Base-by-base conservation (phyloP, 2,797 vertebrate genomes). In the Alectoris magna region DNA sequence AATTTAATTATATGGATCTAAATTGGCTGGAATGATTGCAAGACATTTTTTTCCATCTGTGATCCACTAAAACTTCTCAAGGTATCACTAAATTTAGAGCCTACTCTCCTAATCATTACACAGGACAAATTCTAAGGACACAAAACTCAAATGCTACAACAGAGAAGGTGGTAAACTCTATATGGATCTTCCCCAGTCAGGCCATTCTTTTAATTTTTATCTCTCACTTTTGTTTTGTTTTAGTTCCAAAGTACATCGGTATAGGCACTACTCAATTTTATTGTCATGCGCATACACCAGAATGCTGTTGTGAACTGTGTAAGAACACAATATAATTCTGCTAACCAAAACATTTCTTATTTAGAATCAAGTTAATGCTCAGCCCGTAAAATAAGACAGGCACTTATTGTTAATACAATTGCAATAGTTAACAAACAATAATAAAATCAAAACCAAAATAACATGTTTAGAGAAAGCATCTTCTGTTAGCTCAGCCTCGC, bases 321-420 rank as follows among this genome's bases (percentile, higher is more conserved):
- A 70, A 67, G 18, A 76, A 38, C 14, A 58, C 14, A 88, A 29
- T 26, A 73, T 41, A 77, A 67, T 87, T 88, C 36, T 81, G 15
- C 11, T 76, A 79, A 81, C 51, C 41, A 75, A 78, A 93, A 64
- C 14, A 79, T 92, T 86, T 88, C 31, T 78, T 87, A 48, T 41
- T 84, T 56, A 72, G 66, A 93, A 80, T 23, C 34, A 89, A 29
- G 41, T 59, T 88, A 76, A 84, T 2, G 3, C 5, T 88, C 41
- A 89, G 23, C 6, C 48, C 62, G 27, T 79, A 77, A 92, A 93
- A 70, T 62, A 90, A 84, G 58, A 43, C 10, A 74, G 78, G 60
- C 38, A 39, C 14, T 84, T 90, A 82, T 2, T 1, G 18, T 66
- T 88, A 70, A 74, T 87, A 63, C 18, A 79, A 63, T 53, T 46